Conservation (phyloP, 2,113 vertebrate genomes). For the Hyaena hyaena region DNA sequence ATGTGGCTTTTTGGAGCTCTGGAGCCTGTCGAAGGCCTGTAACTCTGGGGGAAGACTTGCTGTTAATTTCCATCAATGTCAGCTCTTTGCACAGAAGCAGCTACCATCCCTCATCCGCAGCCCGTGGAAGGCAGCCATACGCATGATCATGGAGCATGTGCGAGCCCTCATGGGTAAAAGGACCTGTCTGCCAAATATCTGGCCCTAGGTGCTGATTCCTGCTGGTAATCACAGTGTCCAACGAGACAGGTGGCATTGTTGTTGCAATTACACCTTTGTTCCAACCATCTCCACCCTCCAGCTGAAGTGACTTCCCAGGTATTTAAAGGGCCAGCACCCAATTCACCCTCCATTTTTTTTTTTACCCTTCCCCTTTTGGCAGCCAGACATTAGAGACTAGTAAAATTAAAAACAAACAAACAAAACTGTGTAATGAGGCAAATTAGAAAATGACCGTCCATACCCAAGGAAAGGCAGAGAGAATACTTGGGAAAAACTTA, state of each 20-base stretch:
- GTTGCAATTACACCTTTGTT: neutral
- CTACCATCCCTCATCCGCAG: neutral
- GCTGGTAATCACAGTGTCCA: neutral
- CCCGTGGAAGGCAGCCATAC: neutral
- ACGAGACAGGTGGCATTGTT: neutral
- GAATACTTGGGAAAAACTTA: neutral
- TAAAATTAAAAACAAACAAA: neutral
- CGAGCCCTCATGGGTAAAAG: neutral
- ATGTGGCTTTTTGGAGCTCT: neutral
- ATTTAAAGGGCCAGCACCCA: neutral
- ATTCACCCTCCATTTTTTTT: neutral
- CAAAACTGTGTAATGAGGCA: neutral
- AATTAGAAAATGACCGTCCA: neutral
- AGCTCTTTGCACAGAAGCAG: neutral
- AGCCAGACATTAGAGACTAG: neutral
- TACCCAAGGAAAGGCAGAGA: neutral
- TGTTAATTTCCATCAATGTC: neutral
- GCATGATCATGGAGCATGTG: neutral
- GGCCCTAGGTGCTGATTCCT: neutral
- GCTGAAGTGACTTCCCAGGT: neutral
- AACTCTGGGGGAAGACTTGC: neutral
- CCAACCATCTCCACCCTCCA: neutral
- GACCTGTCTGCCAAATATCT: neutral
- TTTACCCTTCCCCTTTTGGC: neutral
- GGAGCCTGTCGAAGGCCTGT: neutral